Evolutionary conservation across 1,140 invertebrate genomes (phyloP).

Genomic region (Proctacanthus coquilletti): DNA sequence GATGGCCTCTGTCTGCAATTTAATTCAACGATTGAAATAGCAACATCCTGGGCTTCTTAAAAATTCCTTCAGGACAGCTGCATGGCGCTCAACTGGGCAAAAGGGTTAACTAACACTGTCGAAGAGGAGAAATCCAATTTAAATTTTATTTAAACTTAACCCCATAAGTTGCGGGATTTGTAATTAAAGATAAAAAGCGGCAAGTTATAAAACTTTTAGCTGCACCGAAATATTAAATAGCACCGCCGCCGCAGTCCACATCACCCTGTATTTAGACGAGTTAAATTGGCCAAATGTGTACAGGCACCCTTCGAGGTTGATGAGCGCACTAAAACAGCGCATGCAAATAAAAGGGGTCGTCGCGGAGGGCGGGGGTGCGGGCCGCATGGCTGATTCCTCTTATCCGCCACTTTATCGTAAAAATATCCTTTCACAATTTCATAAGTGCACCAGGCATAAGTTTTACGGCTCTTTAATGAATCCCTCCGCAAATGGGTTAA

Average conservation of each 20-base stretch:
- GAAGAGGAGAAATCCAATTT: background rate
- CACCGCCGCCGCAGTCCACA: background rate
- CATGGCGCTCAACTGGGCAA: background rate
- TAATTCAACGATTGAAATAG: background rate
- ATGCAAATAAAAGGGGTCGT: conserved; percentile 1
- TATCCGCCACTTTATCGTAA: conserved; percentile 1
- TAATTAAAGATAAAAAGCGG: conserved; percentile 1
- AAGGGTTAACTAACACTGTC: background rate
- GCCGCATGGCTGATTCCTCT: background rate
- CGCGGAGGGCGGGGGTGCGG: too few relatives aligned
- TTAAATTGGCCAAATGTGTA: conserved; percentile 1
- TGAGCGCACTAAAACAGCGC: background rate
- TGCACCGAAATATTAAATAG: background rate
- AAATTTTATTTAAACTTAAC: background rate
- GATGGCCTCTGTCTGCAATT: background rate
- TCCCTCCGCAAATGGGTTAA: background rate
- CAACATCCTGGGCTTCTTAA: background rate
- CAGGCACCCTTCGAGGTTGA: background rate
- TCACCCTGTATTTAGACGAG: background rate
- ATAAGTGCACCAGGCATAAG: conserved; percentile 1
- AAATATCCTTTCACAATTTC: conserved; percentile 1
- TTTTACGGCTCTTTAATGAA: background rate
- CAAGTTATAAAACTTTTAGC: conserved; percentile 1
- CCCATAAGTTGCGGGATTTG: background rate
- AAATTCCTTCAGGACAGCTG: background rate